phyloP scores from a whole-genome alignment of 2,888 invertebrate species.

The Limnephilus rhombicus region DNA sequence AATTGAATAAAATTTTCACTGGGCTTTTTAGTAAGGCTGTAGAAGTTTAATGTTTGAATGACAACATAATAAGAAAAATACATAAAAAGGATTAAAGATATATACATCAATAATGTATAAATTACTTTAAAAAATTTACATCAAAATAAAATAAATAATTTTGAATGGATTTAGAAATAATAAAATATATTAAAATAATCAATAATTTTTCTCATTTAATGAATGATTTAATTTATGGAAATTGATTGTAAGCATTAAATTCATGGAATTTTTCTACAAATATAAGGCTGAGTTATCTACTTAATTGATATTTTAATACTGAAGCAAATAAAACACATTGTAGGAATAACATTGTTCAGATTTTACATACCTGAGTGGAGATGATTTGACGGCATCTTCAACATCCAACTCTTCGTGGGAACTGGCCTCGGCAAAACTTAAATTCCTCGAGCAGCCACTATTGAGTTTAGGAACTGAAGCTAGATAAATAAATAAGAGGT shows the following conservation, averaged over 20 bases:
- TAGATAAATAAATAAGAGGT: conserved; percentile 24
- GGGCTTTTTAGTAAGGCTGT: too few species aligned
- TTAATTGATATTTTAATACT: conserved; percentile 18
- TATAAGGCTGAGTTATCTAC: conserved; percentile 20
- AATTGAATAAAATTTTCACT: too few species aligned
- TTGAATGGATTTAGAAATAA: not conserved
- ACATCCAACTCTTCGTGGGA: conserved; percentile 73
- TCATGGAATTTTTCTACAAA: not conserved
- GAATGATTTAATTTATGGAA: not conserved
- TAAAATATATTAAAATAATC: not conserved
- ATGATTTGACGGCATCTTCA: conserved; percentile 71
- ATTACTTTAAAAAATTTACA: not conserved
- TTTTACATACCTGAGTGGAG: conserved; percentile 76
- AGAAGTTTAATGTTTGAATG: too few species aligned
- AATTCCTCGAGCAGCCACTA: conserved; percentile 75
- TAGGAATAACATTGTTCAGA: not conserved
- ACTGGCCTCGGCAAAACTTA: conserved; percentile 78
- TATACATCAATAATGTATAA: not conserved
- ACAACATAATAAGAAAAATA: not conserved
- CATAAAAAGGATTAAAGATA: not conserved
- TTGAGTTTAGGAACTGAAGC: conserved; percentile 57
- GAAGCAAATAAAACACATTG: conserved; percentile 61
- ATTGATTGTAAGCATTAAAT: not conserved
- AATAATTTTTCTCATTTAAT: not conserved
- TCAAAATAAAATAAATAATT: not conserved